Base-by-base conservation (phyloP, 2,888 invertebrate species). In the Biston stratarius region DNA sequence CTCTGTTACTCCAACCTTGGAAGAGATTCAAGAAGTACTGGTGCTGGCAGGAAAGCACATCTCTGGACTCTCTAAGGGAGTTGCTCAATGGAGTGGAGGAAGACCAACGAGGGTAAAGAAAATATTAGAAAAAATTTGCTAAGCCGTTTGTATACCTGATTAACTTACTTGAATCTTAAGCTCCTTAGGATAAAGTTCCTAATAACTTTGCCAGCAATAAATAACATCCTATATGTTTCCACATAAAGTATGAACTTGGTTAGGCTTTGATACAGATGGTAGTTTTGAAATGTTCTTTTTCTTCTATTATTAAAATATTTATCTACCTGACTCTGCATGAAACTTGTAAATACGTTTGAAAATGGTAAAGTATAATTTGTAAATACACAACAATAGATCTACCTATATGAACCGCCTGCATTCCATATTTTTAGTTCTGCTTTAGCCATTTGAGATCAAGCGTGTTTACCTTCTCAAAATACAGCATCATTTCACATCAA, bases 81-180 rank as follows among this genome's bases (percentile, higher is more conserved):
- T 99, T 33, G 97, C 97, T 0, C 98, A 98, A 83, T 99, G 99
- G 99, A 96, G 96, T 6, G 97, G 97, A 56, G 97, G 96, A 53
- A 95, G 95, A 81, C 89, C 90, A 1, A 83, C 88, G 5, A 84
- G 91, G 90, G 92, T 93, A 87, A 74, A 59, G 24, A 24, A 24
- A 24, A 24, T 51, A 62, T 61, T 53, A 64, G 33, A 9, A 33
- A 44, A n/a, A 44, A 8, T 44, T 10, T 5, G 36, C 9, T 44
- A 33, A 48, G 10, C 10, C 11, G 11, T 48, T 48, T 1, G 11
- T 33, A 24, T 33, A 1, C 5, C 11, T 48, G 11, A 48, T 48
- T 24, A 24, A 3, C 24, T 24, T 24, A 24, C 24, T 24, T 24
- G 3, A 24, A 3, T 24, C 1, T 24, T 24, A 24, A 24, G 24